phyloP scores from a whole-genome alignment of 2,888 invertebrate genomes.

The Limnephilus auricula region DNA sequence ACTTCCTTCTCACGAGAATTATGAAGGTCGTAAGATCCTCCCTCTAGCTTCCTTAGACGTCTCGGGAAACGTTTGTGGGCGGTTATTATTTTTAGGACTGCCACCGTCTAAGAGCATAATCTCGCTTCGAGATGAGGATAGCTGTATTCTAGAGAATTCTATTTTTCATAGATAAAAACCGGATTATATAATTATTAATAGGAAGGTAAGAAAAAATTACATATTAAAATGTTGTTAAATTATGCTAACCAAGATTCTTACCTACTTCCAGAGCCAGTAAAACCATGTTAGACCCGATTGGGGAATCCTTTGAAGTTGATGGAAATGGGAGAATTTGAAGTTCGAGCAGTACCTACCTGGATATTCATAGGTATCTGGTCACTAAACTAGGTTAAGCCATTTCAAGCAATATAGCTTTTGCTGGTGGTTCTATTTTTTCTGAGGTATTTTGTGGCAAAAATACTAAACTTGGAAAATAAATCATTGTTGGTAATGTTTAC shows the following conservation, averaged over 20 bases:
- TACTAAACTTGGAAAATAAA: no score
- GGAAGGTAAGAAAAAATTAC: not conserved
- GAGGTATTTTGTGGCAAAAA: no score
- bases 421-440: not conserved
- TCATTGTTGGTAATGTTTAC: no score
- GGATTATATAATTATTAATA: not conserved
- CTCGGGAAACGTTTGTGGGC: not conserved
- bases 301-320: not conserved
- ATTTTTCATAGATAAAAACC: not conserved
- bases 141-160: not conserved
- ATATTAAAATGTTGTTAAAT: not conserved
- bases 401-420: not conserved
- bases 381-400: not conserved
- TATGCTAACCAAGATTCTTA: not conserved
- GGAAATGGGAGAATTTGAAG: no score
- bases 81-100: slow-evolving; percentile 54
- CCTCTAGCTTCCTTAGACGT: slow-evolving; percentile 30
- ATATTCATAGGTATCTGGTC: not conserved
- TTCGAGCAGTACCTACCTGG: not conserved
- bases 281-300: not conserved
- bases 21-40: slow-evolving; percentile 44
- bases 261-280: not conserved
- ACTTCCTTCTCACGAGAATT: slow-evolving; percentile 51
- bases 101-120: slow-evolving; percentile 42
- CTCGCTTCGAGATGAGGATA: slow-evolving; percentile 36